phyloP scores from a whole-genome alignment of 2,113 vertebrate species.

The Lucifuga dentata region DNA sequence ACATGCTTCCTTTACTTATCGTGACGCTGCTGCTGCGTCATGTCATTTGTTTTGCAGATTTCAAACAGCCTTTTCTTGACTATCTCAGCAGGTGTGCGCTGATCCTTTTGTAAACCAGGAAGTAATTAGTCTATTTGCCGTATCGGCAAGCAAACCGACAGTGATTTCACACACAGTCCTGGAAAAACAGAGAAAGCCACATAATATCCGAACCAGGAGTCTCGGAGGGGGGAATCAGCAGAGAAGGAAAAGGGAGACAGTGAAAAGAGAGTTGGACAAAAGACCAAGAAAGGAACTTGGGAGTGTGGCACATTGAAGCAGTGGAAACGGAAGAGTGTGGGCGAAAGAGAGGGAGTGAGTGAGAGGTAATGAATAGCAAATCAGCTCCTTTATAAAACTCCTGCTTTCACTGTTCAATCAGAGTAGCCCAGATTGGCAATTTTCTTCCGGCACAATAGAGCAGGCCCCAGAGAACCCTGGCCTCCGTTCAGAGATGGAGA shows the following conservation, averaged over 20 bases:
- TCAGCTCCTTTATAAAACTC: conserved; percentile 80
- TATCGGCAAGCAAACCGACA: conserved; percentile 62
- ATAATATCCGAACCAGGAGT: conserved; percentile 53
- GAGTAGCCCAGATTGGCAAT: conserved; percentile 77
- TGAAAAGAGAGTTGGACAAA: conserved; percentile 50
- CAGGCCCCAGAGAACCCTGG: conserved; percentile 69
- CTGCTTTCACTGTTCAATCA: conserved; percentile 81
- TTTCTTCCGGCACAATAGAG: conserved; percentile 78
- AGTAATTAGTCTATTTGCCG: conserved; percentile 71
- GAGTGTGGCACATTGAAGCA: conserved; percentile 54
- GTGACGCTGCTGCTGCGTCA: conserved; percentile 7
- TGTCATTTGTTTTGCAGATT: conserved; percentile 37
- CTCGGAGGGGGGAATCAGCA: conserved; percentile 39
- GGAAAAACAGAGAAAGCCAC: conserved; percentile 46
- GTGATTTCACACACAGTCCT: conserved; percentile 46
- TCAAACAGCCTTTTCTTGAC: conserved; percentile 38
- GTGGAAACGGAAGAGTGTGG: conserved; percentile 56
- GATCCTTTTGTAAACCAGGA: conserved; percentile 70
- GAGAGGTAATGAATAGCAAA: conserved; percentile 83
- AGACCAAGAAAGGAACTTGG: conserved; percentile 58
- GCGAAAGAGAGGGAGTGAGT: conserved; percentile 54
- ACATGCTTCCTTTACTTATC: conserved; percentile 37
- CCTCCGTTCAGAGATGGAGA: conserved; percentile 59
- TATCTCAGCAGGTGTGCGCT: conserved; percentile 68
- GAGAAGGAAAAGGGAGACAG: conserved; percentile 38